Evolutionary conservation across 1,140 invertebrate species (phyloP), one percentile per base, ranked within the genome.

Genomic region (Hypsibius dujardini): DNA sequence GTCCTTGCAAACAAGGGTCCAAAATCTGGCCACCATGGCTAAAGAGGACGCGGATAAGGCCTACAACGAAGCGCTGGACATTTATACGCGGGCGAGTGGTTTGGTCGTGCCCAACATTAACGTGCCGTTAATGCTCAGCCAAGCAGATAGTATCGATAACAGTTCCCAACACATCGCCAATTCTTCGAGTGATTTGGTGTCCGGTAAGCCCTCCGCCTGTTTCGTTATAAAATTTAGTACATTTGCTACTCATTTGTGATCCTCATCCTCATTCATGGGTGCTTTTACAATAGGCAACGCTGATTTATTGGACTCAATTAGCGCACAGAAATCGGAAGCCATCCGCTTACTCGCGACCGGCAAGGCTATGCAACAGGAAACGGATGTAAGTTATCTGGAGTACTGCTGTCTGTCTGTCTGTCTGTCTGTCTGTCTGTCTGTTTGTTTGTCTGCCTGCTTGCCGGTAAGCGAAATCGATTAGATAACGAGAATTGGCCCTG

Each of bases 101-200:
- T 82, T 90, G 1, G 81, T 84, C 12, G 79, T 92, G 1, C 90
- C 90, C 0, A 79, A 83, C 2, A 83, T 92, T 2, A 86, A 95
- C 76, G 81, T 89, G 1, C 79, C 81, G 0, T 80, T 84, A 73
- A 80, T 94, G 56, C 86, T 86, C 73, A 80, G 82, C 42, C 83
- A 87, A 70, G 85, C 89, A 3, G 72, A 75, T 47, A 73, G 74
- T 46, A 78, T 80, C 46, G 62, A 77, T 77, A 46, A 72, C 72
- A 70, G 75, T 79, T 75, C 79, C 79, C 76, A 71, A 40, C 70
- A 2, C 3, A 46, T 70, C 46, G 42, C 42, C 50, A 72, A 46
- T 40, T 45, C 12, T n/a, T 71, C 46, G 14, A 7, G 12, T 12
- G n/a, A 56, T 50, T 42, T 42, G 40, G 2, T 72, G 50, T 71